These are phyloP conservation scores for Meta bourneti DNA, from an alignment of 2,888 invertebrate species.

Conservation along the genomic window DNA sequence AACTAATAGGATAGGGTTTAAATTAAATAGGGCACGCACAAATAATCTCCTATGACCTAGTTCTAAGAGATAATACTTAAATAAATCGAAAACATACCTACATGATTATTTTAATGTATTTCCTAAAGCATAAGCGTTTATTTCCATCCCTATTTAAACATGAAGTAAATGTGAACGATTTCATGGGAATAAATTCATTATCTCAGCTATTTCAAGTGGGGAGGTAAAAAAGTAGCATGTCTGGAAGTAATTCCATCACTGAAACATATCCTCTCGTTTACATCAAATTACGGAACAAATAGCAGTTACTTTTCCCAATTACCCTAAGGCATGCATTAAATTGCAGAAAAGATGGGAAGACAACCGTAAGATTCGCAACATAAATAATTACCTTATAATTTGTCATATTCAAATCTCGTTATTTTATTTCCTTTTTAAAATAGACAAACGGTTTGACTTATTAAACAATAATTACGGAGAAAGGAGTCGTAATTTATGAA, in stretches of 20 bases:
- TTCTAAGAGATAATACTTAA: too few relatives aligned
- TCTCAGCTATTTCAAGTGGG: not conserved
- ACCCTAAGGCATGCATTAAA: not conserved
- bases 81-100: not conserved
- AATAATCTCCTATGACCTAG: too few relatives aligned
- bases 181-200: not conserved
- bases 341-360: not conserved
- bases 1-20: too few relatives aligned
- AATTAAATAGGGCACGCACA: too few relatives aligned
- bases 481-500: not conserved
- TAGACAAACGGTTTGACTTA: not conserved
- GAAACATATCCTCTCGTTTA: not conserved
- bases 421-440: not conserved
- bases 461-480: not conserved
- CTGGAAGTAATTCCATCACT: not conserved
- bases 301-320: not conserved
- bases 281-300: not conserved
- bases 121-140: not conserved
- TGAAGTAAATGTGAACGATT: not conserved
- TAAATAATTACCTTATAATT: not conserved
- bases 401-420: not conserved
- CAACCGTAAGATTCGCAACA: not conserved
- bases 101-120: not conserved
- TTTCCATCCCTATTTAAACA: not conserved
- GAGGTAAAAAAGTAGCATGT: not conserved